phyloP scores from a whole-genome alignment of 2,113 vertebrate genomes.

The Plestiodon gilberti region DNA sequence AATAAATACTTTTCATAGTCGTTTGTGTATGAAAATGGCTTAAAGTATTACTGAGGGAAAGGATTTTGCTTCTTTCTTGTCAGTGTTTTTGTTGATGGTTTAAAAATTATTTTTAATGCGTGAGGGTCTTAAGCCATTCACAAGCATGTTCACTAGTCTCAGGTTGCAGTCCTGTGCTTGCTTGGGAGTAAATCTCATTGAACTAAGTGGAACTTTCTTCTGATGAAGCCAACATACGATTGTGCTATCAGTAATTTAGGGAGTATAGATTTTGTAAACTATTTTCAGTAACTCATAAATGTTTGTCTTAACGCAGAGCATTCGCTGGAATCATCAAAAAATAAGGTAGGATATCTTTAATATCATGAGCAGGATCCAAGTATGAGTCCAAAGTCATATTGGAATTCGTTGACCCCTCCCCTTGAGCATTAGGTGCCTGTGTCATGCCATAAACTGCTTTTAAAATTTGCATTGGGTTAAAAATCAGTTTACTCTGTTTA shows the following conservation, averaged over 20 bases:
- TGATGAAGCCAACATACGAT: no score
- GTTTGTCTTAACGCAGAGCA: conserved; percentile 80
- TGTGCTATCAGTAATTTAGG: neutral
- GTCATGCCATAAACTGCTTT: neutral
- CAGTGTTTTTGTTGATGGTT: neutral
- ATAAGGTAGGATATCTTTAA: conserved; percentile 80
- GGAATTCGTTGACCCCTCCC: neutral
- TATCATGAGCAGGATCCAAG: neutral
- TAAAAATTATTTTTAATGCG: neutral
- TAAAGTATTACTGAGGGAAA: neutral
- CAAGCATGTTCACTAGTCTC: neutral
- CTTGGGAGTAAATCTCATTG: no score
- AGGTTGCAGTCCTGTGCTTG: no score
- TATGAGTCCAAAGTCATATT: neutral
- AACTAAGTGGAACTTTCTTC: no score
- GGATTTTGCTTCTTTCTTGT: neutral
- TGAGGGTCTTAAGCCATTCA: neutral
- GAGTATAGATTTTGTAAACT: neutral
- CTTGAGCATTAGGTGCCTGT: neutral
- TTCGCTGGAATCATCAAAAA: conserved; percentile 90
- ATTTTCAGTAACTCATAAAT: conserved; percentile 7
- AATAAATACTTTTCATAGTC: neutral
- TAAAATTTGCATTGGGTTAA: neutral
- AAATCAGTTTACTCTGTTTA: neutral
- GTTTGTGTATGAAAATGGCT: neutral